These are phyloP conservation scores for Idaea straminata DNA, from an alignment of 2,888 invertebrate genomes.

Conservation along the genomic window DNA sequence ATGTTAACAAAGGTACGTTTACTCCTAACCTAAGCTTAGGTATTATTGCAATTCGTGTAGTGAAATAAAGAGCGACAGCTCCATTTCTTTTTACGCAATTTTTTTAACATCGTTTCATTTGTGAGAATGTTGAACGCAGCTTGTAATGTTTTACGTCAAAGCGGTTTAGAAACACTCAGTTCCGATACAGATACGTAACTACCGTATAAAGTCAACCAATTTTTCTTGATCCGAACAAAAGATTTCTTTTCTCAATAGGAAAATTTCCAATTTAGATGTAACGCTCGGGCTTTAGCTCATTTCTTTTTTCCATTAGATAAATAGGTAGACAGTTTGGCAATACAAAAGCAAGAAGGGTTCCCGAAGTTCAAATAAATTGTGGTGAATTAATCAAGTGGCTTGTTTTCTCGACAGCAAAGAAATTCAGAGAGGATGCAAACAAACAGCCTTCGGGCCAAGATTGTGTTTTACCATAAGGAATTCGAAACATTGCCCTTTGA, in stretches of 20 bases:
- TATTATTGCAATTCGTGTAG: neutral
- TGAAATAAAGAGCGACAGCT: neutral
- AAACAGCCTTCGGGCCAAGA: slow-evolving; percentile 48
- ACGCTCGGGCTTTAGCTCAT: slow-evolving; percentile 20
- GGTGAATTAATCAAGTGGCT: slow-evolving; percentile 57
- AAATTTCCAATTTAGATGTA: slow-evolving; percentile 29
- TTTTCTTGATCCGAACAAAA: slow-evolving; percentile 19
- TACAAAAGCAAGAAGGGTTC: slow-evolving; percentile 32
- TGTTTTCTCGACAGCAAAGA: slow-evolving; percentile 48
- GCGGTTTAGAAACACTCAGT: neutral
- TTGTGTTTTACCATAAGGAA: slow-evolving; percentile 48
- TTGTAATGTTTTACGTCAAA: slow-evolving; percentile 1
- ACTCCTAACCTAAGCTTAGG: neutral
- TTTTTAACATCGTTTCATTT: neutral
- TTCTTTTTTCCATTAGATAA: slow-evolving; percentile 30
- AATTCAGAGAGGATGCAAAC: slow-evolving; percentile 48
- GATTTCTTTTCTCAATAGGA: slow-evolving; percentile 22
- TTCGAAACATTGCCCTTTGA: slow-evolving; percentile 32
- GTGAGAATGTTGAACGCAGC: slow-evolving; percentile 1
- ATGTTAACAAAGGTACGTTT: too few species aligned
- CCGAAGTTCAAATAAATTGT: slow-evolving; percentile 43
- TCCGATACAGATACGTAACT: slow-evolving; percentile 9
- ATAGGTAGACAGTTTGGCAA: slow-evolving; percentile 31
- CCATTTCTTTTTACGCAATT: neutral
- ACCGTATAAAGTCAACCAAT: slow-evolving; percentile 13